phyloP scores from a whole-genome alignment of 2,113 vertebrate genomes.

The Sinocyclocheilus grahami region DNA sequence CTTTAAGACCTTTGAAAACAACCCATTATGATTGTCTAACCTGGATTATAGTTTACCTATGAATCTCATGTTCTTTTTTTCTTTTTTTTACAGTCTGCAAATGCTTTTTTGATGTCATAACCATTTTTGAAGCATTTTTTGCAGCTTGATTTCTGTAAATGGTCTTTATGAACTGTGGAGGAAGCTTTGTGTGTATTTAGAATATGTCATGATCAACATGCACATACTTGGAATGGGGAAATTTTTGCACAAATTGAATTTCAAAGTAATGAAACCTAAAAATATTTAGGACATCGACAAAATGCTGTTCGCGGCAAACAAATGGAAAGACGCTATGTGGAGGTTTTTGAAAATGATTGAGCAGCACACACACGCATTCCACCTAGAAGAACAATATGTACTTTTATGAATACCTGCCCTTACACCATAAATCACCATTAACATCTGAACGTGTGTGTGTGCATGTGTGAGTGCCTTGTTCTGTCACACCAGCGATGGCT shows the following conservation, averaged over 20 bases:
- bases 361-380: not conserved
- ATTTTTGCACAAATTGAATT: conserved; percentile 45
- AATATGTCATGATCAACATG: not conserved
- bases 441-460: conserved; percentile 31
- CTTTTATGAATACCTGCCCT: conserved; percentile 38
- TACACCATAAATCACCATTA: conserved; percentile 53
- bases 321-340: conserved; percentile 27
- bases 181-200: not conserved
- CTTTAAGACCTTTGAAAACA: not conserved
- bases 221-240: not conserved
- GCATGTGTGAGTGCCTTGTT: conserved; percentile 7
- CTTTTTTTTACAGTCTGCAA: not conserved
- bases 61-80: not conserved
- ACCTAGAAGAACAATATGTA: conserved; percentile 21
- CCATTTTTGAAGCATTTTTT: not conserved
- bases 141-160: too few relatives aligned
- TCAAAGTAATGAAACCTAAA: conserved; percentile 28
- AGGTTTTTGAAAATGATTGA: conserved; percentile 47
- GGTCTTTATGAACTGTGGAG: too few relatives aligned
- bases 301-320: not conserved
- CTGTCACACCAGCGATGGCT: conserved; percentile 33
- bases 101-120: not conserved
- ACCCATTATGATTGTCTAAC: not conserved
- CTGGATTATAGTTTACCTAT: not conserved
- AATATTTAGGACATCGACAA: conserved; percentile 34